These are phyloP conservation scores for Atlantisia rogersi DNA, from an alignment of 2,113 vertebrate genomes.

Conservation along the genomic window DNA sequence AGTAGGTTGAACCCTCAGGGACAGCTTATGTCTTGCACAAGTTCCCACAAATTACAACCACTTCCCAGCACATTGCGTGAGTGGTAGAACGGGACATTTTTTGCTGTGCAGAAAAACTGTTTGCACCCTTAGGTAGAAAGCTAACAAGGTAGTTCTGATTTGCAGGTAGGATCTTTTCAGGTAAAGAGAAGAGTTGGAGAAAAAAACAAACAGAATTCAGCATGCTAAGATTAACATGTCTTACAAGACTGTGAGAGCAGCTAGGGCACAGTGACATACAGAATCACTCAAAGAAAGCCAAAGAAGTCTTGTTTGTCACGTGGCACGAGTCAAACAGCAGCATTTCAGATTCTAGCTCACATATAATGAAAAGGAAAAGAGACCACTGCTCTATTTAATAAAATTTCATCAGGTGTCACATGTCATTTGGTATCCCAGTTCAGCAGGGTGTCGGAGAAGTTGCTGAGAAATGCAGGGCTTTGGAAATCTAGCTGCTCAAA, in stretches of 20 bases:
- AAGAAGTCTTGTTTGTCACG: neutral
- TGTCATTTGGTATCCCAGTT: neutral
- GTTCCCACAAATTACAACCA: conserved; percentile 3
- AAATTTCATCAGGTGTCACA: neutral
- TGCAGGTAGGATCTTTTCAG: neutral
- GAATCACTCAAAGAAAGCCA: neutral
- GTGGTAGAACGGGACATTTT: neutral
- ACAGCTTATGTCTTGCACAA: conserved; percentile 41
- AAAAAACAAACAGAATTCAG: neutral
- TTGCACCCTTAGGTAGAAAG: neutral
- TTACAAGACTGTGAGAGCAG: neutral
- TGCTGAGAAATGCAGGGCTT: neutral
- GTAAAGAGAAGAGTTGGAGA: neutral
- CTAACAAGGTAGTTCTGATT: neutral
- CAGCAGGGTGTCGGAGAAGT: neutral
- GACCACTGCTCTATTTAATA: neutral
- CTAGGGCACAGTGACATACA: neutral
- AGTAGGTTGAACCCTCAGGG: conserved; percentile 40
- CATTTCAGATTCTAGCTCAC: neutral
- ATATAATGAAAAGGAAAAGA: conserved; percentile 21
- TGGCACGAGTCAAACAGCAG: neutral
- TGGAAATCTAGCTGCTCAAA: neutral
- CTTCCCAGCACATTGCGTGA: neutral
- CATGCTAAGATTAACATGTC: neutral
- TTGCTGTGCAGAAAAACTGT: neutral